Conservation (phyloP, 1,140 invertebrate genomes). For the Musca domestica region DNA sequence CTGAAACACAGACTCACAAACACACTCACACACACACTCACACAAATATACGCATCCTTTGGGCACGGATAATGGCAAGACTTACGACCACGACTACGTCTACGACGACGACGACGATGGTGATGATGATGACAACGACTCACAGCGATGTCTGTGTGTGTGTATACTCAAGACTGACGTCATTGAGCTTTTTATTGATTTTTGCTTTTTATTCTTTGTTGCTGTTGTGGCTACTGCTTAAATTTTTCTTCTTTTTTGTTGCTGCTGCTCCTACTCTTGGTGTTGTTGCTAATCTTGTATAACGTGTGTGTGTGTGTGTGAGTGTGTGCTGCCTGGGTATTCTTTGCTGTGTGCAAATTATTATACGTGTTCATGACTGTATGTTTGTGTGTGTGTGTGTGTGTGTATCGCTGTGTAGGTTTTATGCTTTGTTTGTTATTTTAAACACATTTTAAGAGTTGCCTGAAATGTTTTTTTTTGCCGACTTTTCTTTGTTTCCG, state of each 20-base stretch:
- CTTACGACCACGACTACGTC: too few species aligned
- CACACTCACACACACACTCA: not conserved
- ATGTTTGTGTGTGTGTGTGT: not conserved
- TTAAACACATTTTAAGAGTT: not conserved
- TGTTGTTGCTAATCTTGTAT: conserved; percentile 1
- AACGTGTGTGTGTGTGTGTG: not conserved
- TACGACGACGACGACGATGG: too few species aligned
- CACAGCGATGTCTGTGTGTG: not conserved
- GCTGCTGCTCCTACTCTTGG: too few species aligned
- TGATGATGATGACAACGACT: too few species aligned
- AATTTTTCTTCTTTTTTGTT: not conserved
- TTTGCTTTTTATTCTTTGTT: conserved; percentile 34
- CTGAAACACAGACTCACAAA: not conserved
- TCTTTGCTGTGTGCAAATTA: too few species aligned
- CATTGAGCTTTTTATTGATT: conserved; percentile 54
- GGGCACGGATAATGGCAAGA: too few species aligned
- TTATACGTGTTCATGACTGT: too few species aligned
- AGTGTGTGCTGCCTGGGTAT: not conserved
- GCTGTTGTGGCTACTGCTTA: not conserved
- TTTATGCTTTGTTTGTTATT: not conserved
- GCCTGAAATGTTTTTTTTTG: too few species aligned
- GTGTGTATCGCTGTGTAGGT: not conserved
- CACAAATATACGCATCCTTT: too few species aligned
- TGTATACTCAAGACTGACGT: conserved; percentile 37
- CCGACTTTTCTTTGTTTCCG: too few species aligned